These are phyloP conservation scores for Megaceryle torquata DNA, from an alignment of 2,113 vertebrate genomes.

Conservation along the genomic window DNA sequence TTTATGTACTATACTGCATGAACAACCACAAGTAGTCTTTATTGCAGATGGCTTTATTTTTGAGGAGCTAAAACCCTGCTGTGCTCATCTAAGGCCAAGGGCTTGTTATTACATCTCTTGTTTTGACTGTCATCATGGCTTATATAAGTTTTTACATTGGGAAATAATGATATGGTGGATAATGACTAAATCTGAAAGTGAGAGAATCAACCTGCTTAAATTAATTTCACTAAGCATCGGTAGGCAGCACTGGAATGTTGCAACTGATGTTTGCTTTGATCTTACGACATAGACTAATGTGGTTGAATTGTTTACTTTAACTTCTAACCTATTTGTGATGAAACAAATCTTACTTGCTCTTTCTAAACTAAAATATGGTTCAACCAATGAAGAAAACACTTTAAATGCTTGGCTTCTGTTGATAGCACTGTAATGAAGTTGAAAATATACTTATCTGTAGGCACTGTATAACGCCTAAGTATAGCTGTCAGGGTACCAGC, in stretches of 20 bases:
- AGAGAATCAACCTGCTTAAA: not conserved
- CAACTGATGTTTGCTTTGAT: not conserved
- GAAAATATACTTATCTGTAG: slow-evolving; percentile 31
- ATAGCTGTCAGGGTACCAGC: not conserved
- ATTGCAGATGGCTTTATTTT: not conserved
- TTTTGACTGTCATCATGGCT: not conserved
- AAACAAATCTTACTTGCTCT: slow-evolving; percentile 34
- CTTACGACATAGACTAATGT: not conserved
- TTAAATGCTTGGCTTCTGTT: slow-evolving; percentile 35
- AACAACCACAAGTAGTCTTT: not conserved
- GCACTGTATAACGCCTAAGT: not conserved
- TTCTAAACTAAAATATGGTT: slow-evolving; percentile 31
- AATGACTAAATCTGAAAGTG: not conserved
- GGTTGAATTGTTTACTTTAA: slow-evolving; percentile 54
- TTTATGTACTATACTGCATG: not conserved
- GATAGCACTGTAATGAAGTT: slow-evolving; percentile 27
- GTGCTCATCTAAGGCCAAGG: not conserved
- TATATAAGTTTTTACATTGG: not conserved
- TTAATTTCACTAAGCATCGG: slow-evolving; percentile 1
- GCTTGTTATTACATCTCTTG: not conserved
- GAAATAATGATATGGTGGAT: not conserved
- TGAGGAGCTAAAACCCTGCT: not conserved
- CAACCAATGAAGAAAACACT: slow-evolving; percentile 15
- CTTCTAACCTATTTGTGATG: slow-evolving; percentile 35
- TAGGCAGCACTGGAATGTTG: not conserved